These are phyloP conservation scores for Pantala flavescens DNA, from an alignment of 1,140 invertebrate species.

Conservation along the genomic window DNA sequence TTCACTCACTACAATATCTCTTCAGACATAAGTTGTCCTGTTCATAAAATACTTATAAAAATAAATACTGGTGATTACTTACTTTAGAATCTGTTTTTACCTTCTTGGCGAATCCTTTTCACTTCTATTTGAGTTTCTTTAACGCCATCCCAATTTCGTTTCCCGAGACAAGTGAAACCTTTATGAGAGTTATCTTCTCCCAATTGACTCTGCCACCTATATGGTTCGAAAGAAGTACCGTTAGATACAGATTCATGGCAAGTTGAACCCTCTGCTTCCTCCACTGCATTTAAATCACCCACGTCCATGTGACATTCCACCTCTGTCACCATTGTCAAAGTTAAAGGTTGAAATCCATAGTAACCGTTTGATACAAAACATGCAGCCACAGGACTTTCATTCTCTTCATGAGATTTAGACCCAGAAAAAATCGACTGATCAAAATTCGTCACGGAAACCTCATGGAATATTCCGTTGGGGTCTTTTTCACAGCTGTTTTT, in stretches of 20 bases:
- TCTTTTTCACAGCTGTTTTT: neutral
- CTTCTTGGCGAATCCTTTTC: constrained; percentile 1
- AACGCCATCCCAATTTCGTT: neutral
- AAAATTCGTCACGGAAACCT: neutral
- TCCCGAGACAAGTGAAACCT: neutral
- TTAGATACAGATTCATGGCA: neutral
- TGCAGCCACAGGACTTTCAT: neutral
- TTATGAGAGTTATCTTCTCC: neutral
- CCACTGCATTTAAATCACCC: constrained; percentile 4
- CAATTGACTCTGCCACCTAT: neutral
- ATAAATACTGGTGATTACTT: neutral
- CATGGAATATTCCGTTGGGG: neutral
- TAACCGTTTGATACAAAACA: neutral
- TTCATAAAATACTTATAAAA: neutral
- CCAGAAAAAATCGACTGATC: neutral
- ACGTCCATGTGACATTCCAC: neutral
- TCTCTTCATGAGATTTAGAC: neutral
- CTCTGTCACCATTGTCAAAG: neutral
- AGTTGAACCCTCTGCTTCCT: neutral
- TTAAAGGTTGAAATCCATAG: neutral
- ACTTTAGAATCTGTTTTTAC: neutral
- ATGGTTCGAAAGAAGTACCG: constrained; percentile 5
- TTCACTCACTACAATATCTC: too few relatives aligned
- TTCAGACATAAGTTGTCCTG: too few relatives aligned
- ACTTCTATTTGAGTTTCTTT: neutral